phyloP scores from a whole-genome alignment of 64 coral and sea anemone species.

The Pachyseris speciosa region DNA sequence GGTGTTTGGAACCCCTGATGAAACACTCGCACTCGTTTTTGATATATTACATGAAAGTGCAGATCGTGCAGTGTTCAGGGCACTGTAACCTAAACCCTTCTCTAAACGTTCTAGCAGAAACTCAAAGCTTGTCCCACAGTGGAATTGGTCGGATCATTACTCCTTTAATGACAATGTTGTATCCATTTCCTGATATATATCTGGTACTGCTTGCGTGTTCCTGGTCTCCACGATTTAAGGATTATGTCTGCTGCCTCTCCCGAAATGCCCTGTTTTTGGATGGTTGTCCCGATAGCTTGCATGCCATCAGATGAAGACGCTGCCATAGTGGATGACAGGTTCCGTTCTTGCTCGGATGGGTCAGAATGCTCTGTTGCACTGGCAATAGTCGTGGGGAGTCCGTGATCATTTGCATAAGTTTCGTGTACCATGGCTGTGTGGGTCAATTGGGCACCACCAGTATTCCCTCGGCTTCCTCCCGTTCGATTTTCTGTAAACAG shows the following conservation, averaged over 20 bases:
- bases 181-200: background rate
- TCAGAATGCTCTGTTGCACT: background rate
- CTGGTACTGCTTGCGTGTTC: background rate
- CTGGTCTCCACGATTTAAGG: background rate
- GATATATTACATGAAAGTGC: conserved; percentile 12
- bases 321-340: background rate
- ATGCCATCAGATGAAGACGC: conserved; percentile 39
- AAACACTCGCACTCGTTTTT: too few relatives aligned
- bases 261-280: background rate
- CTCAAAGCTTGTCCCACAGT: background rate
- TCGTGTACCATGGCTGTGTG: conserved; percentile 43
- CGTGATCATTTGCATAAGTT: background rate
- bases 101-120: background rate
- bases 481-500: conserved; percentile 35
- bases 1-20: too few relatives aligned
- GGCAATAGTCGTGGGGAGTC: background rate
- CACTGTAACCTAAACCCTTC: conserved; percentile 23
- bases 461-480: conserved; percentile 14
- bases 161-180: background rate
- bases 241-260: background rate
- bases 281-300: conserved; percentile 25
- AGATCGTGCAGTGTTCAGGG: background rate
- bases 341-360: background rate
- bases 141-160: background rate
- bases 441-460: conserved; percentile 33